These are phyloP conservation scores for Parnassius apollo DNA, from an alignment of 2,888 invertebrate genomes.

Conservation along the genomic window DNA sequence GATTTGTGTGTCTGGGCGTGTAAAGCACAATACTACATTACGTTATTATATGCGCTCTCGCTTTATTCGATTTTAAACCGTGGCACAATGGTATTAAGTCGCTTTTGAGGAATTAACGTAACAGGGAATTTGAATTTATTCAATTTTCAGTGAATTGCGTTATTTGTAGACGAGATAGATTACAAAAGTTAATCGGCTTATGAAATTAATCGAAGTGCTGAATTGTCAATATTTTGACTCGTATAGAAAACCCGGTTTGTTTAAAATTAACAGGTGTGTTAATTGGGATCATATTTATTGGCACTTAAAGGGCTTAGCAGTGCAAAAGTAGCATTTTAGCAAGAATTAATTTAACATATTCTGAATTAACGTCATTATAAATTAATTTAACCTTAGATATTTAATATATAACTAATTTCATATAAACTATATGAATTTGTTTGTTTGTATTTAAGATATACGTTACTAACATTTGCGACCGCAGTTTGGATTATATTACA, in stretches of 20 bases:
- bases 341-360: not conserved
- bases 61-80: slow-evolving; percentile 40
- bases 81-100: slow-evolving; percentile 40
- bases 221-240: slow-evolving; percentile 55
- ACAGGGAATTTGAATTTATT: slow-evolving; percentile 43
- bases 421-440: no score
- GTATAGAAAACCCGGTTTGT: slow-evolving; percentile 3
- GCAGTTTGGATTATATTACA: no score
- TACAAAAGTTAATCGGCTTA: slow-evolving; percentile 41
- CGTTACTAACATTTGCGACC: no score
- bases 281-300: slow-evolving; percentile 20
- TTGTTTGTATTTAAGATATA: no score
- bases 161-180: slow-evolving; percentile 53
- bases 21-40: slow-evolving; percentile 57
- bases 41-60: slow-evolving; percentile 33
- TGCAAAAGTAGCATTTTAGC: not conserved
- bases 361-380: no score
- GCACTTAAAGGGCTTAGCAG: not conserved
- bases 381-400: no score
- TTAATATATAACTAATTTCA: no score
- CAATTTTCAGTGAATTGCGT: slow-evolving; percentile 58
- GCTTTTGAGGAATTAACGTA: slow-evolving; percentile 33
- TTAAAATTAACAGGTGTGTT: slow-evolving; percentile 13
- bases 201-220: slow-evolving; percentile 43
- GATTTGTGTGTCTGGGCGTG: slow-evolving; percentile 71